phyloP scores from a whole-genome alignment of 2,888 invertebrate genomes.

The Protodeltote pygarga region DNA sequence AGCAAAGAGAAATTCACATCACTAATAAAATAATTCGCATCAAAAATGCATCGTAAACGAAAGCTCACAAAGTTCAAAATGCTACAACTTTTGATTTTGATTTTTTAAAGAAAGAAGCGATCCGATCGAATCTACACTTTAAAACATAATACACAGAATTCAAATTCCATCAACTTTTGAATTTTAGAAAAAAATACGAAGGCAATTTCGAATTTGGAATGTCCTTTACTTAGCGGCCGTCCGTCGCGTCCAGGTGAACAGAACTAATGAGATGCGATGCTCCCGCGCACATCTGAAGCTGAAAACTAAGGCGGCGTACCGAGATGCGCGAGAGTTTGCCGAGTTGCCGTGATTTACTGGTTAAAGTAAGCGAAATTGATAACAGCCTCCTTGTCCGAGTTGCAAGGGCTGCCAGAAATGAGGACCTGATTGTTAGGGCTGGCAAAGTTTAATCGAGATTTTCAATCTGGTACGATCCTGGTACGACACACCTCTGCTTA shows the following conservation, averaged over 20 bases:
- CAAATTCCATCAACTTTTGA: constrained; percentile 8
- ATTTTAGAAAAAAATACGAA: constrained; percentile 11
- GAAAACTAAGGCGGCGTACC: constrained; percentile 55
- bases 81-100: not conserved
- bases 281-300: constrained; percentile 59
- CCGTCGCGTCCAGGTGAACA: constrained; percentile 60
- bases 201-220: constrained; percentile 13
- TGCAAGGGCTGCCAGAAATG: no score
- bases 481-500: no score
- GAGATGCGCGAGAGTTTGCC: constrained; percentile 22
- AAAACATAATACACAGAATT: constrained; percentile 13
- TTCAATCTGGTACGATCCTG: no score
- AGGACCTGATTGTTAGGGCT: no score
- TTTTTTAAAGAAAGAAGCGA: constrained; percentile 2
- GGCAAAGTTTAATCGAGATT: no score
- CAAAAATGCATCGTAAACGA: constrained; percentile 13
- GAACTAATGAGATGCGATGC: constrained; percentile 50
- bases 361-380: no score
- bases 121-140: constrained; percentile 19
- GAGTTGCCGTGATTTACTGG: constrained; percentile 7
- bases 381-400: no score
- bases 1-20: constrained; percentile 33
- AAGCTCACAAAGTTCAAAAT: constrained; percentile 4
- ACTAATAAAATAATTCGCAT: constrained; percentile 9
- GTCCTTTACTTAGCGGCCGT: constrained; percentile 47